These are phyloP conservation scores for Phrixothrix hirtus DNA, from an alignment of 2,888 invertebrate genomes.

Conservation along the genomic window DNA sequence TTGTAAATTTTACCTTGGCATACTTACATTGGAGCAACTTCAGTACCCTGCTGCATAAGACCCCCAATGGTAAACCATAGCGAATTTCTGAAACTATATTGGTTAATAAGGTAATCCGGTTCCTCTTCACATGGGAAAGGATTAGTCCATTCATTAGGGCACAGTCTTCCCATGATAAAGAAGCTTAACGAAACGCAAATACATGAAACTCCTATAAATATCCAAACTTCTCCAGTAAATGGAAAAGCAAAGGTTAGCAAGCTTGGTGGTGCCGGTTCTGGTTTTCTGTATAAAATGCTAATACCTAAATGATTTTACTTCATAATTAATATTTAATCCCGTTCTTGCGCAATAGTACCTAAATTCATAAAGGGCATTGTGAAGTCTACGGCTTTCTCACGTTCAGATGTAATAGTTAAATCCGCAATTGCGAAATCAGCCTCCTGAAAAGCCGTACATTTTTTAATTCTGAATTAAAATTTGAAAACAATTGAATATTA, in stretches of 20 bases:
- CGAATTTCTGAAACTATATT: conserved; percentile 64
- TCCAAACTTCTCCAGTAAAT: conserved; percentile 78
- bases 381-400: conserved; percentile 89
- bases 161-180: conserved; percentile 64
- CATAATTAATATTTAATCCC: too few relatives aligned
- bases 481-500: too few relatives aligned
- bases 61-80: conserved; percentile 70
- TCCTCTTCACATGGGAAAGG: conserved; percentile 66
- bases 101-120: conserved; percentile 66
- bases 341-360: too few relatives aligned
- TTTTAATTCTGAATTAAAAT: too few relatives aligned
- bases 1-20: background rate
- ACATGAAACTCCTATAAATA: conserved; percentile 67
- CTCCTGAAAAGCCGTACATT: too few relatives aligned
- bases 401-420: conserved; percentile 82
- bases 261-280: conserved; percentile 66
- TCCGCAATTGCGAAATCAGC: conserved; percentile 93
- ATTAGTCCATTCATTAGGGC: conserved; percentile 69
- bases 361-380: conserved; percentile 96
- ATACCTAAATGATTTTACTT: too few relatives aligned
- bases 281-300: conserved; percentile 69
- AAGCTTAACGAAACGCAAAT: conserved; percentile 66
- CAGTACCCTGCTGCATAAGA: conserved; percentile 68
- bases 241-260: conserved; percentile 75
- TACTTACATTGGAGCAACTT: conserved; percentile 71